Conservation (phyloP, 2,797 vertebrate genomes). For the Silurus aristotelis region DNA sequence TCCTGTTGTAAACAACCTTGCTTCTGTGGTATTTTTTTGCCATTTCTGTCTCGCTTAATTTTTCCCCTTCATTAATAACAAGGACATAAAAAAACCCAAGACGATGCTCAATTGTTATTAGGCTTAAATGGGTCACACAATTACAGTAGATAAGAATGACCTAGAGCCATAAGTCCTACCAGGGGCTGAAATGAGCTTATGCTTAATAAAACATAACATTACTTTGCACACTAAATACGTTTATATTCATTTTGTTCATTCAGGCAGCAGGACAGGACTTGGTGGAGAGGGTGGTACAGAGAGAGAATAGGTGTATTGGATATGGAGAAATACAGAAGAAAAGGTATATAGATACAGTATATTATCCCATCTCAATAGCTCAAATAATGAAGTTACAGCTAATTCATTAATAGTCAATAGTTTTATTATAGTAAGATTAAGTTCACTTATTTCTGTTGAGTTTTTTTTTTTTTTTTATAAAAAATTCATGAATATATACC, state of each 20-base stretch:
- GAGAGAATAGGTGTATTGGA: not conserved
- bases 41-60: too few relatives aligned
- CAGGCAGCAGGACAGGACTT: not conserved
- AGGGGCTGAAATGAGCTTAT: too few relatives aligned
- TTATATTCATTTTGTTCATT: not conserved
- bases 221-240: not conserved
- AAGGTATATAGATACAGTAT: not conserved
- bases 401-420: not conserved
- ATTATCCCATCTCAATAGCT: not conserved
- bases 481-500: not conserved
- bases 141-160: not conserved
- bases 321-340: not conserved
- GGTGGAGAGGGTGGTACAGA: not conserved
- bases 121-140: not conserved
- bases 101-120: not conserved
- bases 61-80: not conserved
- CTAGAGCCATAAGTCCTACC: too few relatives aligned
- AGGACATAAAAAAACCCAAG: not conserved
- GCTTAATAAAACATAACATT: not conserved
- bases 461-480: not conserved
- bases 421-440: not conserved
- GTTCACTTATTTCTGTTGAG: not conserved
- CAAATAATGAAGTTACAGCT: not conserved
- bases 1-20: too few relatives aligned
- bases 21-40: too few relatives aligned